phyloP scores from a whole-genome alignment of 2,797 vertebrate genomes.

The Cottoperca gobio region DNA sequence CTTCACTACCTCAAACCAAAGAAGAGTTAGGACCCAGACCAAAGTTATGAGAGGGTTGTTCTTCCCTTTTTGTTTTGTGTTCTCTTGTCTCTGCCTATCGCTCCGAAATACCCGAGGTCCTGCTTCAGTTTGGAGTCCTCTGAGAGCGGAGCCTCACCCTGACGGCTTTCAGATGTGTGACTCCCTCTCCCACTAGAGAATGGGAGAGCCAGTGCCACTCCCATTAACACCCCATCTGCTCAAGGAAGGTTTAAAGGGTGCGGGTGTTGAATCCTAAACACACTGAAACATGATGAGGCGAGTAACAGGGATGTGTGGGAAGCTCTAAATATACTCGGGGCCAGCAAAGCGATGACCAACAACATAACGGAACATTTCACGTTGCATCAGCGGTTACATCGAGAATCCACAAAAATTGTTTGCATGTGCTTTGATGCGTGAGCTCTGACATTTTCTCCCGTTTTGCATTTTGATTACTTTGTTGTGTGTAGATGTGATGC shows the following conservation, averaged over 20 bases:
- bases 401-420: slow-evolving; percentile 17
- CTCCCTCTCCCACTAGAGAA: slow-evolving; percentile 29
- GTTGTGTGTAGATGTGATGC: slow-evolving; percentile 40
- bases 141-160: slow-evolving; percentile 42
- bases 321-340: background rate
- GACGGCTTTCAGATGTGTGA: slow-evolving; percentile 61
- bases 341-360: slow-evolving; percentile 26
- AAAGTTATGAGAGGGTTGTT: slow-evolving; percentile 56
- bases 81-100: slow-evolving; percentile 20
- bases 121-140: slow-evolving; percentile 34
- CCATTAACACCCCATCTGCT: slow-evolving; percentile 43
- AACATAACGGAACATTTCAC: slow-evolving; percentile 30
- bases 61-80: slow-evolving; percentile 38
- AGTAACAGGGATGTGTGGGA: slow-evolving; percentile 21
- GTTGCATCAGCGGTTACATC: slow-evolving; percentile 25
- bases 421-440: slow-evolving; percentile 30
- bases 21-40: slow-evolving; percentile 51
- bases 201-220: slow-evolving; percentile 28
- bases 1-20: slow-evolving; percentile 66
- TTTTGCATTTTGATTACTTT: slow-evolving; percentile 37
- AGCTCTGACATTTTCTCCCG: slow-evolving; percentile 13
- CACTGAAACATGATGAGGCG: slow-evolving; percentile 34
- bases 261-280: slow-evolving; percentile 36
- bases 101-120: slow-evolving; percentile 32
- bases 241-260: slow-evolving; percentile 24